Evolutionary conservation across 2,113 vertebrate genomes (phyloP), one percentile per base, ranked within the genome.

Genomic region (Phaethornis superciliosus): DNA sequence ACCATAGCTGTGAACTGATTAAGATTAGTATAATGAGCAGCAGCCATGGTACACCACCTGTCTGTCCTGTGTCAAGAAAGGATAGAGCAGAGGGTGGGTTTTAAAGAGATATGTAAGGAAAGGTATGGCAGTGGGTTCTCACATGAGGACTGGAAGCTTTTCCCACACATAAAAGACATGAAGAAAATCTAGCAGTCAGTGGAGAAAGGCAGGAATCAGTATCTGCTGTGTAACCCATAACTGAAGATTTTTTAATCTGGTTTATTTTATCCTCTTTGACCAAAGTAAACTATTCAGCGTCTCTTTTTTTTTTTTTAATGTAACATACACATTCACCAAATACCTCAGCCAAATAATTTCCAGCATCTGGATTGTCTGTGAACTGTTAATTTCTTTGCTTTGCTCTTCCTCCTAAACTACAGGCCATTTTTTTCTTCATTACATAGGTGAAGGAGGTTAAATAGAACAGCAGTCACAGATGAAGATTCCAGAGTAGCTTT

Each of bases 1-100:
- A 79, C 0, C 0, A 60, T 46, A 89, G 81, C 71, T 81, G 58
- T 64, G 91, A 94, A 86, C 83, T 92, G 69, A 92, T 92, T 94
- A 86, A 90, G 80, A 92, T 71, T 68, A 96, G 26, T 18, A 8
- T 75, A 79, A 94, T 1, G 5, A 95, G 71, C 79, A 85, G 75
- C 52, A 91, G 56, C n/a, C 65, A 40, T 54, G 40, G 62, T 35
- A 54, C 49, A 79, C 65, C 86, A 96, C 89, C 81, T 64, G 56
- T 70, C 80, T 85, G 55, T 77, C 72, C 52, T 71, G 69, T 21
- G 1, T 75, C 49, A 49, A 44, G 37, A 60, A 76, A 86, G 58
- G 33, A 74, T 5, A 52, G 64, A 90, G 55, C 32, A 78, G 56
- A 15, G 44, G 19, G 4, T 52, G 69, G 84, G 30, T 75, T 64